phyloP scores from a whole-genome alignment of 2,797 vertebrate genomes.

The Phataginus tricuspis region DNA sequence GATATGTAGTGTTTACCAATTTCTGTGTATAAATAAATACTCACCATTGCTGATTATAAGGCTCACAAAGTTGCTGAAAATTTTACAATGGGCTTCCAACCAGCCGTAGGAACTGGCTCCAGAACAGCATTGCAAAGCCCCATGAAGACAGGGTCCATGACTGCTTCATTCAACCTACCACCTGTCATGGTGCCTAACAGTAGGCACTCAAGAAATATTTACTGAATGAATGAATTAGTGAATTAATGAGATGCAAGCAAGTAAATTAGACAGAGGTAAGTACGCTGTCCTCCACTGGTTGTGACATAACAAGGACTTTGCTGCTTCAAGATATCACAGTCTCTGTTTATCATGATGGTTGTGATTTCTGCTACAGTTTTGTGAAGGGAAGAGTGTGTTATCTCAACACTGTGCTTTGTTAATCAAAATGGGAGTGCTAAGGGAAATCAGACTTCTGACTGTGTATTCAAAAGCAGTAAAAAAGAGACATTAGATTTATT shows the following conservation, averaged over 20 bases:
- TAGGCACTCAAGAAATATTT: neutral
- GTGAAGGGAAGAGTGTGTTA: neutral
- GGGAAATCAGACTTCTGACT: neutral
- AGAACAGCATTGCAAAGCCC: neutral
- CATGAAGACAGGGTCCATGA: neutral
- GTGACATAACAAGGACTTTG: neutral
- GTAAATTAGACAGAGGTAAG: neutral
- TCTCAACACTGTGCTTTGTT: neutral
- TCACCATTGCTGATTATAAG: neutral
- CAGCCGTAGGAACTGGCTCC: neutral
- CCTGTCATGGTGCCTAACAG: neutral
- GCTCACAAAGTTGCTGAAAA: neutral
- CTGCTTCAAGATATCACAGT: neutral
- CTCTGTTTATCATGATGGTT: neutral
- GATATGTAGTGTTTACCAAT: neutral
- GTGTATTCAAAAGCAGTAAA: slow-evolving; percentile 21
- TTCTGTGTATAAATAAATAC: neutral
- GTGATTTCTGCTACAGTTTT: neutral
- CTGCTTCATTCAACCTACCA: neutral
- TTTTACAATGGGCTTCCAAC: neutral
- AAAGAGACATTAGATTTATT: neutral
- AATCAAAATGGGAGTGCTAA: neutral
- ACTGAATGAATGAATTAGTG: neutral
- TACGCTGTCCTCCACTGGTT: neutral
- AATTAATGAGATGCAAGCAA: neutral